Evolutionary conservation across 2,888 invertebrate species (phyloP).

Genomic region (Diarsia mendica): DNA sequence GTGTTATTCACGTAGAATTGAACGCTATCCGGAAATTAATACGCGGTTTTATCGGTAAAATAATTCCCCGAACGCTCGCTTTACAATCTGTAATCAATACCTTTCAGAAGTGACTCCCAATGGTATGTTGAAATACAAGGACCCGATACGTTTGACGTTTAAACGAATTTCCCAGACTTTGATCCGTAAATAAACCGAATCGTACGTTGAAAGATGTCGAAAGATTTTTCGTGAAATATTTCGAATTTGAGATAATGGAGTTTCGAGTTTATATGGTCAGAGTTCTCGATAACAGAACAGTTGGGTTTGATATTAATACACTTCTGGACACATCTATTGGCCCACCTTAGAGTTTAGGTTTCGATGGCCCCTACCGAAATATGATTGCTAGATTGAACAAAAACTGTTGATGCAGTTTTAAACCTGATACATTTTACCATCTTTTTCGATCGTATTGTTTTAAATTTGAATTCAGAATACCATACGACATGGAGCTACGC

Average conservation of each 20-base stretch:
- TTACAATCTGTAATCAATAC: background rate
- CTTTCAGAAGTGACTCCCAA: background rate
- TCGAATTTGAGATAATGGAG: slow-evolving; percentile 18
- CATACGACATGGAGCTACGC: no score
- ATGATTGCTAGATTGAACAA: no score
- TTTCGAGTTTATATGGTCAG: slow-evolving; percentile 6
- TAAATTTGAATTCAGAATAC: no score
- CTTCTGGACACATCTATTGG: no score
- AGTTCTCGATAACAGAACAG: background rate
- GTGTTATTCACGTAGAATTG: background rate
- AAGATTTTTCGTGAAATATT: slow-evolving; percentile 30
- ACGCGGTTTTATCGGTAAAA: no score
- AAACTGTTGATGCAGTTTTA: no score
- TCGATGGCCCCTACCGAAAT: no score
- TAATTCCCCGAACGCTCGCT: background rate
- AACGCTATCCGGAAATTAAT: background rate
- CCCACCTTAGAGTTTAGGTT: no score
- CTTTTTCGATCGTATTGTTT: no score
- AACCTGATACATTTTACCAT: no score
- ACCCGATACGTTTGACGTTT: slow-evolving; percentile 10
- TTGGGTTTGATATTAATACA: slow-evolving; percentile 24
- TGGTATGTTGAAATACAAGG: slow-evolving; percentile 9
- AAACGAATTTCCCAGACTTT: slow-evolving; percentile 30
- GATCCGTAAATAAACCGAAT: slow-evolving; percentile 8
- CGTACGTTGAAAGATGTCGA: slow-evolving; percentile 2